Percentiles rank a stretch among this genome's conserved stretches.
These are phyloP conservation scores for Sapajus apella DNA, from an alignment of 2,113 vertebrate genomes.

Conservation along the genomic window DNA sequence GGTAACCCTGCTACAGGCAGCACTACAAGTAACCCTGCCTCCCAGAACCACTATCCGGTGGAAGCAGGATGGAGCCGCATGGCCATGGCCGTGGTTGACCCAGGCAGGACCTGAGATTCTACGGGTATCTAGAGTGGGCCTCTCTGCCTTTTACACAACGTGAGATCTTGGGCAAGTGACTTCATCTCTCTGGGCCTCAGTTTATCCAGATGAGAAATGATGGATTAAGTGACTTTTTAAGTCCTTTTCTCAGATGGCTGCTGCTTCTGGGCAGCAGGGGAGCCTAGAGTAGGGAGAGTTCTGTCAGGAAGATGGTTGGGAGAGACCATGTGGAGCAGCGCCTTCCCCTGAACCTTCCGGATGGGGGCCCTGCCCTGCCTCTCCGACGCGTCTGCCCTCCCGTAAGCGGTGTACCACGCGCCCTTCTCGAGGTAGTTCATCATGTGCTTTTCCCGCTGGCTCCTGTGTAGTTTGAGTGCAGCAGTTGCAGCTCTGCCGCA, in stretches of 20 bases:
- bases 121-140: background rate
- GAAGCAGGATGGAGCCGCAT: no score
- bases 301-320: background rate
- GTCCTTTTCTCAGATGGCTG: background rate
- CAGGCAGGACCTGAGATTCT: background rate
- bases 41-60: background rate
- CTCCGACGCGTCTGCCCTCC: background rate
- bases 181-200: background rate
- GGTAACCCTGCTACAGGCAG: no score
- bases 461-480: background rate
- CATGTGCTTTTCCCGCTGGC: background rate
- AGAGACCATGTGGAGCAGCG: background rate
- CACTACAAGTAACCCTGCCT: background rate
- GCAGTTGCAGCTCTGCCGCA: background rate
- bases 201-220: background rate
- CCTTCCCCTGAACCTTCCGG: background rate
- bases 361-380: background rate
- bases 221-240: background rate
- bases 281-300: background rate
- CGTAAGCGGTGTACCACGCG: accelerated
- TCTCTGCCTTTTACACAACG: background rate
- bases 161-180: background rate
- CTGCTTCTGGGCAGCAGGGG: background rate
- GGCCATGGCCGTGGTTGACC: background rate
- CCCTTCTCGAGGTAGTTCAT: background rate